A percentile compares a stretch with the other conserved stretches of the same genome.
Evolutionary conservation across 2,888 invertebrate species (phyloP).

Genomic region (Synanthedon andrenaeformis): DNA sequence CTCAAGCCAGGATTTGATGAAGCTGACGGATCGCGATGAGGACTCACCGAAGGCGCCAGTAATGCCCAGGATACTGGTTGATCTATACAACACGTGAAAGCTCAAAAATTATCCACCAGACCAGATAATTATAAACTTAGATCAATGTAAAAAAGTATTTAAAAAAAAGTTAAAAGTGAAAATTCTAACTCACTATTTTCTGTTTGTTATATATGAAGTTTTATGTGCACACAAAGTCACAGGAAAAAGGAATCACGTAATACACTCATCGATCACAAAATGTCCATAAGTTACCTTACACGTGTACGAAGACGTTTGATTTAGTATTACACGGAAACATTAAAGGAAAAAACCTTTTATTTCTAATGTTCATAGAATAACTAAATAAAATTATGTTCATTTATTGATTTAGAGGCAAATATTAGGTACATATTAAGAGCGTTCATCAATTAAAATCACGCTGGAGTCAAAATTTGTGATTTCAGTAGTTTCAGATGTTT

Average conservation of each 20-base stretch:
- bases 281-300: neutral
- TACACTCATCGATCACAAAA: neutral
- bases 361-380: no score
- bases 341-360: no score
- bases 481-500: no score
- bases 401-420: no score
- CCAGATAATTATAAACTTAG: neutral
- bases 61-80: conserved; percentile 88
- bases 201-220: no score
- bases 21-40: conserved; percentile 80
- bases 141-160: neutral
- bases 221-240: neutral
- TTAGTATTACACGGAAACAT: no score
- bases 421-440: no score
- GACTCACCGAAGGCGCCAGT: conserved; percentile 90
- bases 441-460: no score
- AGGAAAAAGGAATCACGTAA: neutral
- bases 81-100: conserved; percentile 59
- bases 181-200: no score
- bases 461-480: no score
- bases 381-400: no score
- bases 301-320: neutral
- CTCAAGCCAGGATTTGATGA: conserved; percentile 90
- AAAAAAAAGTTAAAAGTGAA: no score
- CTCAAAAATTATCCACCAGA: neutral